Evolutionary conservation across 2,888 invertebrate species (phyloP), one percentile per base, ranked within the genome.

Genomic region (Willowsia nigromaculata): DNA sequence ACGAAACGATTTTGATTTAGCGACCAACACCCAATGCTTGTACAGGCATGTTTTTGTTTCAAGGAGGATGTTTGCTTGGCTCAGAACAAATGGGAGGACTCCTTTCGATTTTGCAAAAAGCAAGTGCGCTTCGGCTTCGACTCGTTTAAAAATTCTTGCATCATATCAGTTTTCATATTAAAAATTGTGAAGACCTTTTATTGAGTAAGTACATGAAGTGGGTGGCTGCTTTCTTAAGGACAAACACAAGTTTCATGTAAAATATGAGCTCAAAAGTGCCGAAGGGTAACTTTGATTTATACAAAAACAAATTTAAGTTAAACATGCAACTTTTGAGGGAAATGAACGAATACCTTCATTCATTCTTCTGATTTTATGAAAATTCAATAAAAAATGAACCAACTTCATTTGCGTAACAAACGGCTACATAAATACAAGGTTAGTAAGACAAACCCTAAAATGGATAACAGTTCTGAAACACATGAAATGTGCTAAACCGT

Each of bases 21-120:
- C 30, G 74, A 84, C 84, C 84, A 71, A 84, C 84, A 84, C 84
- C 84, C 84, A 62, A 65, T 27, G n/a, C 68, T 40, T 37, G 40
- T 68, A 76, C 2, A 43, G 22, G 15, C 30, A 76, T 27, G 6
- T 53, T 78, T 53, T 53, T 53, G 53, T 56, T 40, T 22, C 0
- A 22, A 22, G 40, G 18, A 40, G 37, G 30, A 62, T 62, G 30
- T 4, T 4, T 65, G 13, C 65, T 65, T 4, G 68, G n/a, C 18
- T 68, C 37, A 22, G 7, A 68, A 40, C 18, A 27, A 62, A 62
- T 3, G 13, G 59, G 30, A 53, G 33, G 33, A 76, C 53, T 76
- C 76, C 53, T 30, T 47, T 53, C n/a, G 53, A 76, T 76, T 76
- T 50, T 53, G 76, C 37, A 76, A 76, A 76, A n/a, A 40, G 37